phyloP scores from a whole-genome alignment of 2,797 vertebrate genomes.

The Lacerta bilineata region DNA sequence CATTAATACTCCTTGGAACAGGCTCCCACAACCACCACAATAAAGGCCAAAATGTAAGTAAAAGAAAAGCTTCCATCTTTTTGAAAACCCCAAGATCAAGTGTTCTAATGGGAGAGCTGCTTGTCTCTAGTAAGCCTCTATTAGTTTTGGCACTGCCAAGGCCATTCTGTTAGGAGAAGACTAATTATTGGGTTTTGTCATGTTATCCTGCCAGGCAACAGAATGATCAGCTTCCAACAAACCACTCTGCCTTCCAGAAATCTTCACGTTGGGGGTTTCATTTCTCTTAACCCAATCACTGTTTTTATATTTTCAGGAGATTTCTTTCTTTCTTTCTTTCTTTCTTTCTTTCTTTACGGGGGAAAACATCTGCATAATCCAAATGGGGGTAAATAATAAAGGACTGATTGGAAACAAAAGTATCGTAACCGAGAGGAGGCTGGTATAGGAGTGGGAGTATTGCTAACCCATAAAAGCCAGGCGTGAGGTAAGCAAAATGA shows the following conservation, averaged over 20 bases:
- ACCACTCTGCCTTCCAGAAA: slow-evolving; percentile 29
- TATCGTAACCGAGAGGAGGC: slow-evolving; percentile 46
- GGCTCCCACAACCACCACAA: background rate
- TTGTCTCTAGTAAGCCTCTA: slow-evolving; percentile 22
- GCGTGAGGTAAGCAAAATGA: slow-evolving; percentile 52
- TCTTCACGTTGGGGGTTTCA: slow-evolving; percentile 52
- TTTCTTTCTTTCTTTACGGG: slow-evolving; percentile 50
- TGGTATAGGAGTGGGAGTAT: slow-evolving; percentile 44
- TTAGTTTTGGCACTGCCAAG: slow-evolving; percentile 38
- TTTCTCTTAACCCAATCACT: slow-evolving; percentile 50
- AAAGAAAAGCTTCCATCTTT: slow-evolving; percentile 37
- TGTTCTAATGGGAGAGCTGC: fast-evolving
- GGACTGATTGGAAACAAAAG: slow-evolving; percentile 41
- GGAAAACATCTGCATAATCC: slow-evolving; percentile 24
- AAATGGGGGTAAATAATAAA: slow-evolving; percentile 12
- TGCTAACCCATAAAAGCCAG: slow-evolving; percentile 39
- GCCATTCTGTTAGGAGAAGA: slow-evolving; percentile 30
- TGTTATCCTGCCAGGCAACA: slow-evolving; percentile 39
- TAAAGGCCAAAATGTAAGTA: slow-evolving; percentile 43
- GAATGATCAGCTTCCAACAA: slow-evolving; percentile 41
- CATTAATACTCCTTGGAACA: background rate
- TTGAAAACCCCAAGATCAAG: background rate
- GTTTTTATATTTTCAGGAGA: slow-evolving; percentile 50
- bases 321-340: fast-evolving
- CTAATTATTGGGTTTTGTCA: slow-evolving; percentile 44